Conservation (phyloP, 2,113 vertebrate genomes). For the Hippocampus comes region DNA sequence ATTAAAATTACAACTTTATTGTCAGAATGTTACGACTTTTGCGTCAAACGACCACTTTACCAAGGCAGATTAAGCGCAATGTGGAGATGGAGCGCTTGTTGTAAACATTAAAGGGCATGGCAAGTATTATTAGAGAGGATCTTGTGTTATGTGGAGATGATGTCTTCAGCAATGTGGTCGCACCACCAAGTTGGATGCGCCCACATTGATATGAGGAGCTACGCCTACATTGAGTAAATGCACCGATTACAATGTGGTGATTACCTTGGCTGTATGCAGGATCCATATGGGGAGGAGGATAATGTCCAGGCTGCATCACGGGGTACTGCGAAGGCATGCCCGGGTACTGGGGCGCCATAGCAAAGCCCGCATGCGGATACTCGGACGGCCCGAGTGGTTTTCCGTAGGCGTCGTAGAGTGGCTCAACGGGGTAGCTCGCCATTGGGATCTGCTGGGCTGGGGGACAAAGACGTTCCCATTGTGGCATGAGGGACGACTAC, state of each 20-base stretch:
- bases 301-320: conserved; percentile 67
- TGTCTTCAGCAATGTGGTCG: no score
- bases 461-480: neutral
- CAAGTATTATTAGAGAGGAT: no score
- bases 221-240: neutral
- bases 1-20: neutral
- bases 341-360: conserved; percentile 68
- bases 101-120: no score
- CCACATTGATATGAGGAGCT: neutral
- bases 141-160: no score
- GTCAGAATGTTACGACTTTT: neutral
- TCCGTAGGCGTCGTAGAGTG: conserved; percentile 74
- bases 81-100: no score
- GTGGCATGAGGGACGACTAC: neutral
- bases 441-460: conserved; percentile 84
- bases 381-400: conserved; percentile 71
- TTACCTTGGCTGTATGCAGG: conserved; percentile 70
- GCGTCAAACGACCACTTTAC: no score
- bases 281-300: conserved; percentile 58
- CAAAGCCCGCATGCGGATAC: conserved; percentile 61
- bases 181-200: neutral
- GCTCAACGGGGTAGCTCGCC: conserved; percentile 80
- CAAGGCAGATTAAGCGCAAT: no score
- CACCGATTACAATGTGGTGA: neutral
- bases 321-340: conserved; percentile 74